phyloP scores from a whole-genome alignment of 92 coral and sea anemone genomes.

The Meandrina meandrites region DNA sequence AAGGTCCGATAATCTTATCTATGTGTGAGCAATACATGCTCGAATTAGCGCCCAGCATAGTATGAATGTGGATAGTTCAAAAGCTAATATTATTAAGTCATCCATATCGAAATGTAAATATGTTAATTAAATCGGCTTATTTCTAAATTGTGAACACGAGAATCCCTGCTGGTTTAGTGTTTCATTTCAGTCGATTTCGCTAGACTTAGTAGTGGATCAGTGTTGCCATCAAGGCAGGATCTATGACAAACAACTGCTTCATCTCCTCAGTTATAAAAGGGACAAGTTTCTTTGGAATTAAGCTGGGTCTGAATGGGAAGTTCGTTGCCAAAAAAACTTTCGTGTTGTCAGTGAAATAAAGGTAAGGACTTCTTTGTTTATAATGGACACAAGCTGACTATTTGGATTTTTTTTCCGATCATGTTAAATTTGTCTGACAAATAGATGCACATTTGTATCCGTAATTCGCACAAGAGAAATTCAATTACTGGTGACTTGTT shows the following conservation, averaged over 20 bases:
- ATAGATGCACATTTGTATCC: not conserved
- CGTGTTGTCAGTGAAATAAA: not conserved
- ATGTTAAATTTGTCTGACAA: not conserved
- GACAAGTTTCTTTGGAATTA: not conserved
- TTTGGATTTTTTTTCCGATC: not conserved
- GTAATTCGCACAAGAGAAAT: not conserved
- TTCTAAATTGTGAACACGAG: not conserved
- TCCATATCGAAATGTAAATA: conserved; percentile 8
- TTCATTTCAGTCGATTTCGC: not conserved
- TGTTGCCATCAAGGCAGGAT: not conserved
- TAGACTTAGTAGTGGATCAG: not conserved
- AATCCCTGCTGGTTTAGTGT: conserved; percentile 12
- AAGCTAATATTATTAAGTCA: not conserved
- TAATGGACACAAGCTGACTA: not conserved
- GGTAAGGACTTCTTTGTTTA: not conserved
- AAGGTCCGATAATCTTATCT: not conserved
- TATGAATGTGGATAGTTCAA: not conserved
- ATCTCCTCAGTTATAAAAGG: not conserved
- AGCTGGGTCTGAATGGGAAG: not conserved
- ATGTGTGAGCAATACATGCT: not conserved
- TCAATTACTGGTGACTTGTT: not conserved
- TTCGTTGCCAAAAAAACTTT: not conserved
- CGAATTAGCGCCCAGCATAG: not conserved
- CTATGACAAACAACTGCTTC: not conserved
- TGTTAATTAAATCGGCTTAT: conserved; percentile 9